Percentiles rank a stretch among this genome's conserved stretches.
phyloP scores from a whole-genome alignment of 2,113 vertebrate species.

The Oriolus oriolus region DNA sequence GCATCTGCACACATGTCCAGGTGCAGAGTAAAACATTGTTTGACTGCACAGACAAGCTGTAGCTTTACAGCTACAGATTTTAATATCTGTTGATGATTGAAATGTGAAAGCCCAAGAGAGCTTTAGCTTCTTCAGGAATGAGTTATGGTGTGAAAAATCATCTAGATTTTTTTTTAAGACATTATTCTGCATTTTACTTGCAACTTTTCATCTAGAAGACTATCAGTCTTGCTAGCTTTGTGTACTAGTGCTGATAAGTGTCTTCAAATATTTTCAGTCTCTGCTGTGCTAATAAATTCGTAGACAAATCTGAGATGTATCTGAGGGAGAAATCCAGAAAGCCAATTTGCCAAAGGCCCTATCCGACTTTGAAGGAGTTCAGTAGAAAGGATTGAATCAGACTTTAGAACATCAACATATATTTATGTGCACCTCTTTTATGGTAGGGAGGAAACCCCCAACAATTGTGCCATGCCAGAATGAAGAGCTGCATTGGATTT shows the following conservation, averaged over 20 bases:
- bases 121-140: background rate
- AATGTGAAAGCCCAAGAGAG: background rate
- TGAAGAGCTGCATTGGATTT: background rate
- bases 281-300: background rate
- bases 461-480: background rate
- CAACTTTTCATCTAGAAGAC: background rate
- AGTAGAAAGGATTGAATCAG: background rate
- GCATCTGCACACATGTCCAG: background rate
- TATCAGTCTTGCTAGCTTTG: background rate
- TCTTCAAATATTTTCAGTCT: background rate
- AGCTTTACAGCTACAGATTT: background rate
- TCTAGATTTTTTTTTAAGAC: background rate
- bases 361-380: background rate
- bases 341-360: background rate
- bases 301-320: background rate
- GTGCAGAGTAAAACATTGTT: background rate
- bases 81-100: background rate
- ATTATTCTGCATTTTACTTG: background rate
- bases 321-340: background rate
- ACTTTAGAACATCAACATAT: background rate
- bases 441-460: accelerated
- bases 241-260: background rate
- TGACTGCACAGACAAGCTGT: background rate
- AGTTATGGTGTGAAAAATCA: background rate
- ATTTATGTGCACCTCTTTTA: background rate